phyloP scores from a whole-genome alignment of 2,113 vertebrate species.

The Solea senegalensis region DNA sequence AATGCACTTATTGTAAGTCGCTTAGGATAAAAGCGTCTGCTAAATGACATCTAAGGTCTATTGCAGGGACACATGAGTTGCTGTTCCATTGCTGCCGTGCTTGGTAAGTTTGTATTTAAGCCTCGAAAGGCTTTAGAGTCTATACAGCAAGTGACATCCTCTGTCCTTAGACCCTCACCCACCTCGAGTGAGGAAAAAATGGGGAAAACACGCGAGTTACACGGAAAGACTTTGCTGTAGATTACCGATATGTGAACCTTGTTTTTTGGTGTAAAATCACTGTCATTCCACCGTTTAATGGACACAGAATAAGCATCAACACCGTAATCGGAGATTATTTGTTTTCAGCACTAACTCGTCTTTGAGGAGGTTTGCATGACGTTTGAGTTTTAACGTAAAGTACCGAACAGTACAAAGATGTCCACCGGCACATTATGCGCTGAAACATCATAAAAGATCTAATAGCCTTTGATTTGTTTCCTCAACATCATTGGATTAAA shows the following conservation, averaged over 20 bases:
- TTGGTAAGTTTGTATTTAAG: no score
- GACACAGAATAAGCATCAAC: slow-evolving; percentile 41
- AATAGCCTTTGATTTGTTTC: slow-evolving; percentile 59
- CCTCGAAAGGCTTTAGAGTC: no score
- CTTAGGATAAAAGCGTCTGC: no score
- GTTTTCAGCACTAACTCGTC: slow-evolving; percentile 28
- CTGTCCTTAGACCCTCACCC: no score
- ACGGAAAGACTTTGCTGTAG: slow-evolving; percentile 44
- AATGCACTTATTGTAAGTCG: no score
- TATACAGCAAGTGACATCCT: no score
- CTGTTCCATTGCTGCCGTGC: no score
- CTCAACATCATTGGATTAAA: slow-evolving; percentile 26
- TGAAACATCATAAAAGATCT: slow-evolving; percentile 62
- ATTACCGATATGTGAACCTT: slow-evolving; percentile 45
- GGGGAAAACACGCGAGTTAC: slow-evolving; percentile 7
- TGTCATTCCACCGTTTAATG: slow-evolving; percentile 34
- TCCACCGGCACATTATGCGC: slow-evolving; percentile 70
- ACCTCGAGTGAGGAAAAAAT: neutral
- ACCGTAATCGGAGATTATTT: slow-evolving; percentile 28
- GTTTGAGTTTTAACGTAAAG: slow-evolving; percentile 45
- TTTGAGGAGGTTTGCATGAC: slow-evolving; percentile 68
- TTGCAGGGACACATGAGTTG: no score
- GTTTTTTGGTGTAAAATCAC: slow-evolving; percentile 58
- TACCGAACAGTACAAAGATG: slow-evolving; percentile 48
- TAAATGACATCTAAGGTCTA: no score